A percentile compares a stretch with the other conserved stretches of the same genome.
Evolutionary conservation across 2,888 invertebrate genomes (phyloP).

Genomic region (Lepidocyrtinus sp.): DNA sequence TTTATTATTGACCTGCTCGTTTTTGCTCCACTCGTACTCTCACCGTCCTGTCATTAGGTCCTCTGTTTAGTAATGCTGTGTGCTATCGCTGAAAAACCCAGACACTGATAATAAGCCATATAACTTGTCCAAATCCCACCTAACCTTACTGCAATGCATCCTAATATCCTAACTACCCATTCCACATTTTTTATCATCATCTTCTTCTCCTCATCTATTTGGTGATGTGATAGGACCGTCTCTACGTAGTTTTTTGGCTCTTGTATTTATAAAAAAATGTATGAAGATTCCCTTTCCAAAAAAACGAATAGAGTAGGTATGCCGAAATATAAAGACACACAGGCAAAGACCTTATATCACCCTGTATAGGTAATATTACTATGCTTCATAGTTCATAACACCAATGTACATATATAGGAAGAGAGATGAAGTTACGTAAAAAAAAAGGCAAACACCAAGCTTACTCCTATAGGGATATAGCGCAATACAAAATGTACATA

Average conservation of each 20-base stretch:
- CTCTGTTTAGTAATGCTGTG: not conserved
- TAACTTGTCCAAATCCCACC: not conserved
- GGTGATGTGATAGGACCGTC: not conserved
- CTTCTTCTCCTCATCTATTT: not conserved
- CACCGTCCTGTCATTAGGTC: not conserved
- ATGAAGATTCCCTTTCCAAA: slow-evolving; percentile 9
- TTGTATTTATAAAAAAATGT: too few species aligned
- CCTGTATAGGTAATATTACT: not conserved
- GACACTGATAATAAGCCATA: not conserved
- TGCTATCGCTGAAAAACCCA: slow-evolving; percentile 4
- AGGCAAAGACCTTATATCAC: not conserved
- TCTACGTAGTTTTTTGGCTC: not conserved
- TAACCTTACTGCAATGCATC: not conserved
- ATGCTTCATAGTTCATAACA: not conserved
- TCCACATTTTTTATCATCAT: not conserved
- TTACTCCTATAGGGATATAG: not conserved
- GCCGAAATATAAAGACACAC: not conserved
- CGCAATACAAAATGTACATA: too few species aligned
- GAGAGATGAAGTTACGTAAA: not conserved
- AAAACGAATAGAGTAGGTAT: not conserved
- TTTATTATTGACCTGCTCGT: not conserved
- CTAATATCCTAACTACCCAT: not conserved
- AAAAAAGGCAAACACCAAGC: not conserved
- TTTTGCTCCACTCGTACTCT: too few species aligned
- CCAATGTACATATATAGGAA: not conserved